Conservation (phyloP, 35 echinoderm and acorn worm genomes). For the Antedon bifida region DNA sequence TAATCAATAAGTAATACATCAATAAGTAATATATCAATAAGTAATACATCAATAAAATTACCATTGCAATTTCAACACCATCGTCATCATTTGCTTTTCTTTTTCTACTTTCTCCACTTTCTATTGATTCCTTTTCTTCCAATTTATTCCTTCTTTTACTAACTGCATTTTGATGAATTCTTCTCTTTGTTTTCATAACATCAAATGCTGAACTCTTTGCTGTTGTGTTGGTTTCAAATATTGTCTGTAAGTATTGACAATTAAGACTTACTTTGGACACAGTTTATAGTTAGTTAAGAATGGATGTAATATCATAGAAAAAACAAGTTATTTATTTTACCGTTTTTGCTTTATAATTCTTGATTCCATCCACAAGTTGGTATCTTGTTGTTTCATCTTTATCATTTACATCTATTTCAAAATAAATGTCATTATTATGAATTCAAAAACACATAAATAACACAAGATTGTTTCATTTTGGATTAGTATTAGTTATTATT, state of each 20-base stretch:
- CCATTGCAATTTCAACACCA: conserved; percentile 25
- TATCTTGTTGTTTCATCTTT: conserved; percentile 34
- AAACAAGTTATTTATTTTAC: conserved; percentile 31
- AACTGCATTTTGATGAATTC: conserved; percentile 8
- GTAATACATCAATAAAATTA: too few relatives aligned
- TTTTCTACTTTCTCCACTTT: conserved; percentile 25
- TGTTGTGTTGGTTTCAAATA: conserved; percentile 70
- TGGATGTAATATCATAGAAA: neutral
- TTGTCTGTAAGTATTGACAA: conserved; percentile 41
- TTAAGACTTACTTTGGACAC: neutral
- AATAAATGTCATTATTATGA: neutral
- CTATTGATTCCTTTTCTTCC: conserved; percentile 33
- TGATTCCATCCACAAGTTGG: conserved; percentile 71
- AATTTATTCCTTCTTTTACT: neutral
- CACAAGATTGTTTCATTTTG: neutral
- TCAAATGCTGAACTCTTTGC: conserved; percentile 28
- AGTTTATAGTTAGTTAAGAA: neutral
- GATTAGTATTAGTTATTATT: too few relatives aligned
- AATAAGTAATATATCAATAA: too few relatives aligned
- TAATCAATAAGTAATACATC: too few relatives aligned
- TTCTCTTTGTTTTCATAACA: conserved; percentile 67
- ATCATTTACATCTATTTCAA: conserved; percentile 22
- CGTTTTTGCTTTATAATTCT: conserved; percentile 59
- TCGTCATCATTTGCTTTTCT: neutral
- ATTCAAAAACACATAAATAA: neutral